Evolutionary conservation across 2,888 invertebrate species (phyloP).

Genomic region (Drosophila sordidapex): DNA sequence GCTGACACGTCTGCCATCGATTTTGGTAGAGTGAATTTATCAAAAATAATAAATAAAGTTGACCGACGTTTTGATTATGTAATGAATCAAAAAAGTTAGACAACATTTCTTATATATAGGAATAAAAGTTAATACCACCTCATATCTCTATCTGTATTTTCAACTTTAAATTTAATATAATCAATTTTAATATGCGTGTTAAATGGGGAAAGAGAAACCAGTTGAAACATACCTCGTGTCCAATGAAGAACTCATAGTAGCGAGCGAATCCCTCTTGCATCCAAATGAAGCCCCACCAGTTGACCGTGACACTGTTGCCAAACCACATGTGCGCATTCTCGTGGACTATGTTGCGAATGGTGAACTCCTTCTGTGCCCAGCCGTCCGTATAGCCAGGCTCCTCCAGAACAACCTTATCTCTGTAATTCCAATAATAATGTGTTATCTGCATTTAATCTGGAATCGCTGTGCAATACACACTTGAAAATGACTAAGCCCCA

Average conservation of each 20-base stretch:
- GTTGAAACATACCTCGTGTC: constrained; percentile 78
- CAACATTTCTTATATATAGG: neutral
- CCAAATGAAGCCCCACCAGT: constrained; percentile 87
- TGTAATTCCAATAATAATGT: constrained; percentile 17
- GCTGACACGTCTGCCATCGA: neutral
- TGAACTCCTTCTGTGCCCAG: constrained; percentile 81
- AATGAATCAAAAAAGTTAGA: neutral
- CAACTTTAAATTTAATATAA: neutral
- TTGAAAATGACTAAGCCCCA: constrained; percentile 94
- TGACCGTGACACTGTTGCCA: constrained; percentile 87
- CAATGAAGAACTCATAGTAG: constrained; percentile 88
- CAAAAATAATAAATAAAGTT: neutral
- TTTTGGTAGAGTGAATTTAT: neutral
- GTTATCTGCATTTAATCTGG: neutral
- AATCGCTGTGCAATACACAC: constrained; percentile 85
- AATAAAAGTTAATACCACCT: neutral
- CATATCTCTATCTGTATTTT: neutral
- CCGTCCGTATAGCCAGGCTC: constrained; percentile 76
- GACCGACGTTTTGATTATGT: neutral
- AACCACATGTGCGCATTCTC: constrained; percentile 88
- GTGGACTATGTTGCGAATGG: constrained; percentile 86
- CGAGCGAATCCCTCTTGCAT: constrained; percentile 89
- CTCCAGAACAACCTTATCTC: constrained; percentile 70
- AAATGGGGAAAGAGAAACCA: neutral
- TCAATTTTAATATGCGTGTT: neutral